phyloP scores from a whole-genome alignment of 2,113 vertebrate genomes.

The Dinomys branickii region DNA sequence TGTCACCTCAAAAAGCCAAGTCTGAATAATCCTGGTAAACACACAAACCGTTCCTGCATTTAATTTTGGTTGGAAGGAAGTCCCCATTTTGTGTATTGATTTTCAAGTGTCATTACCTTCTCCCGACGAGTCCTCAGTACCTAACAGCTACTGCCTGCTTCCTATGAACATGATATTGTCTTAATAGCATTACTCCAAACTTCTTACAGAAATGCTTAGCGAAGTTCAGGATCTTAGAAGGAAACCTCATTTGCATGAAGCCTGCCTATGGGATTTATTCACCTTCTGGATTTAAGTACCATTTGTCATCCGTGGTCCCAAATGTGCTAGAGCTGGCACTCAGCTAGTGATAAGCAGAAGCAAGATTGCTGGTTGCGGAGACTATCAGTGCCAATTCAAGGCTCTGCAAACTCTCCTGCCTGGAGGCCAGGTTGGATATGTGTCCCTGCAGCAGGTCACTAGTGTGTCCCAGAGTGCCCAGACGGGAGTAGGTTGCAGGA shows the following conservation, averaged over 20 bases:
- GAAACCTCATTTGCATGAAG: not conserved
- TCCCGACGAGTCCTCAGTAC: conserved; percentile 51
- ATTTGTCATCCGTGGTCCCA: conserved; percentile 53
- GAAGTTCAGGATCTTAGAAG: conserved; percentile 14
- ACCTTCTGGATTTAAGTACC: conserved; percentile 58
- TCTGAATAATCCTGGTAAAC: conserved; percentile 86
- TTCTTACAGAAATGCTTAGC: conserved; percentile 46
- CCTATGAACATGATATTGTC: conserved; percentile 31
- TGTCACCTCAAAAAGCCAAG: conserved; percentile 90
- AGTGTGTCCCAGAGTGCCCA: rapidly evolving
- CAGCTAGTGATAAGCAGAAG: conserved; percentile 8
- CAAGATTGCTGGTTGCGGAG: not conserved
- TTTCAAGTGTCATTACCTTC: conserved; percentile 79
- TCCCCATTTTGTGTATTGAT: conserved; percentile 84
- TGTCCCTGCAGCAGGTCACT: not conserved
- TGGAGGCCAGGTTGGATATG: not conserved
- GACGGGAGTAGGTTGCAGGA: rapidly evolving
- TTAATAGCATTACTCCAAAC: conserved; percentile 50
- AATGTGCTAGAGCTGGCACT: conserved; percentile 33
- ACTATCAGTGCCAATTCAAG: not conserved
- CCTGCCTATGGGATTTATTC: conserved; percentile 18
- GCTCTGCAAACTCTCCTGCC: not conserved
- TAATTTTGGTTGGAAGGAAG: conserved; percentile 77
- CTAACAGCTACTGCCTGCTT: conserved; percentile 61
- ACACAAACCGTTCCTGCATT: conserved; percentile 84